A percentile compares a stretch with the other conserved stretches of the same genome.
Evolutionary conservation across 1,140 invertebrate species (phyloP).

Genomic region (Olivierus martensii): DNA sequence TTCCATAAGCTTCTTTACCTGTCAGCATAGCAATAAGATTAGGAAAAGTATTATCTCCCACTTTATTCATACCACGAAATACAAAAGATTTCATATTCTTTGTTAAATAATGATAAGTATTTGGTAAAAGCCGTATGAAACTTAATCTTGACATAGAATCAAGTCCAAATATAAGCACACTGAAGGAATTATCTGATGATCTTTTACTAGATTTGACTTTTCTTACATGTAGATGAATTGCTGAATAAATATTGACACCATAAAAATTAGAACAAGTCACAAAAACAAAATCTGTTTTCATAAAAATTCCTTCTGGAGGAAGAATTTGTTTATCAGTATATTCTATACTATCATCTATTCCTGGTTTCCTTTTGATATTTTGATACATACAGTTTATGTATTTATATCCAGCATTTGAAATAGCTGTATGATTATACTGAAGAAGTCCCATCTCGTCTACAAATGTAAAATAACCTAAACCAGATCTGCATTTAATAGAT

Average conservation of each 20-base stretch:
- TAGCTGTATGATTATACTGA: neutral
- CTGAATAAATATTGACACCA: conserved; percentile 7
- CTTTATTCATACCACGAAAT: conserved; percentile 36
- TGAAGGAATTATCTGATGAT: neutral
- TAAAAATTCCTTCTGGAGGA: neutral
- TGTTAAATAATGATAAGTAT: conserved; percentile 50
- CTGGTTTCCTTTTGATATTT: neutral
- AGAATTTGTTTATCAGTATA: neutral
- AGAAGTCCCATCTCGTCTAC: neutral
- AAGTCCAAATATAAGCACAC: conserved; percentile 24
- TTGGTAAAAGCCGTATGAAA: conserved; percentile 24
- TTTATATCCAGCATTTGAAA: neutral
- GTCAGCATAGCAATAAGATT: conserved; percentile 31
- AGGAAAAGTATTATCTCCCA: conserved; percentile 34
- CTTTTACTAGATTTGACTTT: neutral
- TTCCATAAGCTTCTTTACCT: conserved; percentile 18
- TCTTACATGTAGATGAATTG: conserved; percentile 5
- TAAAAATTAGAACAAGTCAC: conserved; percentile 11
- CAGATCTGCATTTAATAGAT: neutral
- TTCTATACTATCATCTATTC: neutral
- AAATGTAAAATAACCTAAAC: neutral
- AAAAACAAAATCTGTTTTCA: neutral
- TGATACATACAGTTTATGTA: neutral
- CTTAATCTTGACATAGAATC: conserved; percentile 24
- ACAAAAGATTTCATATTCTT: conserved; percentile 50